These are phyloP conservation scores for Anseranas semipalmata DNA, from an alignment of 2,113 vertebrate genomes.

Conservation along the genomic window DNA sequence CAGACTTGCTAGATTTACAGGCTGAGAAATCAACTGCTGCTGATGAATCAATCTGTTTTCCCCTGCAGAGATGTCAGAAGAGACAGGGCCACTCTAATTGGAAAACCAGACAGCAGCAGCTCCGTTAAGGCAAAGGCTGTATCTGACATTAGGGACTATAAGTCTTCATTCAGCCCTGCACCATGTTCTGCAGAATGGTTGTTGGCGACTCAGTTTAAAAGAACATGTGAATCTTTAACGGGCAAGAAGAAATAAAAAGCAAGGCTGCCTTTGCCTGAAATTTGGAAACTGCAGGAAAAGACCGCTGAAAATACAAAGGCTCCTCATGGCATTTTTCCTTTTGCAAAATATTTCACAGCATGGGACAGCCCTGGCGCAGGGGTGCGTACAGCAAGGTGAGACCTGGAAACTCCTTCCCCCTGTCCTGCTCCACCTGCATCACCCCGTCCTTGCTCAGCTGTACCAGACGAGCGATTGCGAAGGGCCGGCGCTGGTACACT, in stretches of 20 bases:
- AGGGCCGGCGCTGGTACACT: neutral
- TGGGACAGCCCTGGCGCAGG: neutral
- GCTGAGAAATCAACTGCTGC: neutral
- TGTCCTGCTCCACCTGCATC: neutral
- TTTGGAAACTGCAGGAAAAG: neutral
- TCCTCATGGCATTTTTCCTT: neutral
- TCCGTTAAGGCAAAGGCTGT: neutral
- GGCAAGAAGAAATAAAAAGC: neutral
- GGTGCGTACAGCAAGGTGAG: neutral
- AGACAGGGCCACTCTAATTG: neutral
- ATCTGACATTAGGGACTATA: neutral
- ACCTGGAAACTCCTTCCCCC: neutral
- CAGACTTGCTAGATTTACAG: conserved; percentile 1
- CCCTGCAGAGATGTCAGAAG: neutral
- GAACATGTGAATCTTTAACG: neutral
- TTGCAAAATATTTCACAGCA: neutral
- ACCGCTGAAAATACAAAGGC: neutral
- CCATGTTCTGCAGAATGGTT: neutral
- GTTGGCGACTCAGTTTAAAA: neutral
- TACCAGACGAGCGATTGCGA: fast-evolving
- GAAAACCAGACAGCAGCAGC: neutral
- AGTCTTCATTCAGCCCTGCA: neutral
- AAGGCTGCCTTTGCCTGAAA: neutral
- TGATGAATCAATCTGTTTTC: conserved; percentile 27
- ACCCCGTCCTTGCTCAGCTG: neutral